Evolutionary conservation across 1,140 invertebrate species (phyloP), one percentile per base, ranked within the genome.

Genomic region (Drosophila biarmipes): DNA sequence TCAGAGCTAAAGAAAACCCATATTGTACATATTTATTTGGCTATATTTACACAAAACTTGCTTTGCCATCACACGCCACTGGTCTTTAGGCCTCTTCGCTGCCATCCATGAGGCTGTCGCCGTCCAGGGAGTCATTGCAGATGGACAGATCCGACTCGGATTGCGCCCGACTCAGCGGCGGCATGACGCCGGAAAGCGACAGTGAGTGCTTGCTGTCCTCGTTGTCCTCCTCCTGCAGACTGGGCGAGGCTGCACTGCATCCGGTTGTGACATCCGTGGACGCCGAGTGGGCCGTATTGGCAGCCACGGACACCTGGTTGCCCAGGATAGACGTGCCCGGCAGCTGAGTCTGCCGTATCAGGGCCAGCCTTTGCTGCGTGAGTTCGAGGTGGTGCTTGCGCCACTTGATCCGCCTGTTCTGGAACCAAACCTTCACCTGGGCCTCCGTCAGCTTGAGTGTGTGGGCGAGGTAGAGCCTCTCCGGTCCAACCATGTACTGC

Each of bases 401-500:
- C 97, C 97, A 98, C 93, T 99, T 99, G 71, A 99, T 99, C 29
- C 98, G 94, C 21, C 98, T 94, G 92, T 99, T 99, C 93, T 98
- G 98, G 91, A 99, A 99, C 98, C 98, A 99, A 1, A 99, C 98
- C 92, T 99, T 99, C 0, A 99, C 96, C 94, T 98, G 97, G 5
- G 97, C 97, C 92, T 99, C 98, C 0, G 97, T 98, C 1, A 99
- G 93, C 64, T 97, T 95, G 1, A 99, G 93, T 0, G 96, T 95
- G 79, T 97, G 96, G 0, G 98, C 98, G 38, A 99, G 93, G 82
- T 98, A 97, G 0, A 97, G 93, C 72, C 98, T 92, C 92, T 98
- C 98, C 0, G 97, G 97, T 0, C 98, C 98, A 1, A 92, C 98
- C 97, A 99, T 97, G 92, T 99, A 99, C 90, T 99, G 98, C 84